These are phyloP conservation scores for Adelognathus sp. DNA, from an alignment of 2,888 invertebrate species.

Conservation along the genomic window DNA sequence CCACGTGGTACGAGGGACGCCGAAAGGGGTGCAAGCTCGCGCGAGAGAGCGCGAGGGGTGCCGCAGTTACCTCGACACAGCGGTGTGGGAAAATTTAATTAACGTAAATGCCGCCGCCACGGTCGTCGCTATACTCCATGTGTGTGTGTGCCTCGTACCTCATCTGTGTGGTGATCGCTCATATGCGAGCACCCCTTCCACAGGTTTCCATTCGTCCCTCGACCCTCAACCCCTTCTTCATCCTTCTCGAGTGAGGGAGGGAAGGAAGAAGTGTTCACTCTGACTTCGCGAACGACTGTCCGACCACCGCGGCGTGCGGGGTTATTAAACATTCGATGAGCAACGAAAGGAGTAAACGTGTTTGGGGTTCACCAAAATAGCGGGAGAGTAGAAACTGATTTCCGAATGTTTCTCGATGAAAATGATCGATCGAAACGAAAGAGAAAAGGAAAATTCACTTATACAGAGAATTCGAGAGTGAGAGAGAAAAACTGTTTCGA, in stretches of 20 bases:
- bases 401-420: conserved; percentile 39
- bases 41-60: conserved; percentile 61
- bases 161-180: conserved; percentile 79
- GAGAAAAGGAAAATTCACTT: not conserved
- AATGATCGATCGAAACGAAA: not conserved
- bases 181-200: conserved; percentile 72
- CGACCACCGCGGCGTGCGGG: conserved; percentile 64
- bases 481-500: not conserved
- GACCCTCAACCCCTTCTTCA: conserved; percentile 39
- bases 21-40: conserved; percentile 54
- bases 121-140: conserved; percentile 74
- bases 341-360: conserved; percentile 64
- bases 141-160: conserved; percentile 14
- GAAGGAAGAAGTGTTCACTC: too few species aligned
- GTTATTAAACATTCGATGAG: conserved; percentile 74
- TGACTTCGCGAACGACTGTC: conserved; percentile 13
- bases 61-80: conserved; percentile 66
- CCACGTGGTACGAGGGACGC: conserved; percentile 62
- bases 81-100: conserved; percentile 80
- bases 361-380: conserved; percentile 28
- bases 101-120: conserved; percentile 81
- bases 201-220: conserved; percentile 40
- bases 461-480: not conserved
- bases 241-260: too few species aligned
- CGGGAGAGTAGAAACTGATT: conserved; percentile 35